Conservation (phyloP, 2,113 vertebrate genomes). For the Eulemur macaco region DNA sequence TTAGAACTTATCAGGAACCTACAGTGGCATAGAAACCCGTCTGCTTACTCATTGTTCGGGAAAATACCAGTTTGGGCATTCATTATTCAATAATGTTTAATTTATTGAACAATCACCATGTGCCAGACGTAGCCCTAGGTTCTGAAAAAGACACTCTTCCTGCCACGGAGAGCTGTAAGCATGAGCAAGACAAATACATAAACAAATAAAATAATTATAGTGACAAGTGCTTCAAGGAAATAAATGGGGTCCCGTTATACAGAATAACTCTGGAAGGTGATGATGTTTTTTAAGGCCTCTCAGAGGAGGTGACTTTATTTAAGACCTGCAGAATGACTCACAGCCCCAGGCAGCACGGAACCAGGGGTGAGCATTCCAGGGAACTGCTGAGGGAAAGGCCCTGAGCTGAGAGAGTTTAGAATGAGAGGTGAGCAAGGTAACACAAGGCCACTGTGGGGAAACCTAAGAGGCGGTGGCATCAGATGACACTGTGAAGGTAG, state of each 20-base stretch:
- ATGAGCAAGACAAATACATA: neutral
- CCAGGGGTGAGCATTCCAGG: neutral
- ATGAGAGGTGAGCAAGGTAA: neutral
- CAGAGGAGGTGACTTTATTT: neutral
- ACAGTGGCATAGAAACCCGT: neutral
- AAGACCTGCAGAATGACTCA: neutral
- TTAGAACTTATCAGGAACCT: neutral
- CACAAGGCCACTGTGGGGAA: neutral
- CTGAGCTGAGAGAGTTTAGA: neutral
- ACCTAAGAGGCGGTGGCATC: rapidly evolving
- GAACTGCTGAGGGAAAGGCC: neutral
- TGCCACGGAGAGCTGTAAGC: neutral
- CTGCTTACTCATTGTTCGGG: neutral
- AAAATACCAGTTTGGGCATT: neutral
- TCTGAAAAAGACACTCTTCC: neutral
- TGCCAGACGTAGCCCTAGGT: neutral
- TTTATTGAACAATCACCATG: neutral
- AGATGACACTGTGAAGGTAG: neutral
- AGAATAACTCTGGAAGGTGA: neutral
- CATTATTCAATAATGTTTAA: neutral
- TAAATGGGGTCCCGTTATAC: neutral
- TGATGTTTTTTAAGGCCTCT: neutral
- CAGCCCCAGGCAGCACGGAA: neutral
- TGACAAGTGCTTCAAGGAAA: neutral
- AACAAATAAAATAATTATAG: neutral